Evolutionary conservation across 2,113 vertebrate genomes (phyloP), one percentile per base, ranked within the genome.

Genomic region (Ascaphus truei): DNA sequence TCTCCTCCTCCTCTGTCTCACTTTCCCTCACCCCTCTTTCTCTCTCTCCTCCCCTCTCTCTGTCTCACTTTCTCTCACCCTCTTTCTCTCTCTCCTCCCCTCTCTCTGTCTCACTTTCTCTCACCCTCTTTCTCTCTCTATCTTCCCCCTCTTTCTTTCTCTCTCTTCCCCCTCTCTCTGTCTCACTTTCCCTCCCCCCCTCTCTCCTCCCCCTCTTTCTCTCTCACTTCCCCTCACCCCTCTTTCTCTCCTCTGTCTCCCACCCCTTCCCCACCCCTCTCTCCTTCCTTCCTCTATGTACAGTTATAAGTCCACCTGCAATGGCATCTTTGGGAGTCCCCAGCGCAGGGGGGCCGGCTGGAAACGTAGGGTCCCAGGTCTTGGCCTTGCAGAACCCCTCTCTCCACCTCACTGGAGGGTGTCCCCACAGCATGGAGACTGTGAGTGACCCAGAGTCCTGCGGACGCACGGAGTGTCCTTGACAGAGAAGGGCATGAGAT

Each of bases 281-380:
- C 13, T 7, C 11, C 9, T 11, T 11, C n/a, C n/a, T n/a, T 4
- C 13, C 15, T 5, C 41, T 57, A 76, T 76, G 75, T 50, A 73
- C 9, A 11, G 53, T 25, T 71, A 57, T 56, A 71, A 73, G 31
- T 9, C 60, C 7, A 20, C 47, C 7, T 52, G 45, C 41, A 61
- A 45, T n/a, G 66, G 62, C 7, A 41, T 69, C 12, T 76, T 76
- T 5, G 51, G 60, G 23, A 67, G 66, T 56, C 72, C 75, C 1
- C 59, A 58, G 29, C 51, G 55, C 23, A 63, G 43, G 47, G 23
- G 10, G 5, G 45, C 57, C 3, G 39, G 62, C n/a, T 22, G 36
- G 16, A 53, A 51, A 10, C 37, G 56, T 3, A 64, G 36, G 25
- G 26, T 22, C 20, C 18, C 50, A 5, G 11, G 50, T 4, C n/a